Conservation (phyloP, 2,113 vertebrate genomes). For the Tychaedon coryphoeus region DNA sequence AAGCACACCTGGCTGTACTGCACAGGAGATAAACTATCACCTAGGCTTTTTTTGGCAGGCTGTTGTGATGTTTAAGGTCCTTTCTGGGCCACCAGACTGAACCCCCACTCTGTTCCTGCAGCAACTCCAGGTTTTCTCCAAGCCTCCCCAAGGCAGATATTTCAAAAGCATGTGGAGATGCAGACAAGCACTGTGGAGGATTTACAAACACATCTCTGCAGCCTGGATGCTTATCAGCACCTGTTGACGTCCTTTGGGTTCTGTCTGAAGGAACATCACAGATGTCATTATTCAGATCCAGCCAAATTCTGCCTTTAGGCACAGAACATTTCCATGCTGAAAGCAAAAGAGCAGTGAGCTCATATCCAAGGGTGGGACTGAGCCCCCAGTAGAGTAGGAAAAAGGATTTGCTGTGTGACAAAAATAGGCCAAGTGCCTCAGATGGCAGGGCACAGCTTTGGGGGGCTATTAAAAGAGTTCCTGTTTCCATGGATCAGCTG, state of each 20-base stretch:
- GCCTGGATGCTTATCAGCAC: not conserved
- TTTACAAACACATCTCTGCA: not conserved
- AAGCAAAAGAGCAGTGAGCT: constrained; percentile 14
- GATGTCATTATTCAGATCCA: not conserved
- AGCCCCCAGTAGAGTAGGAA: constrained; percentile 36
- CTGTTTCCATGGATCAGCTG: not conserved
- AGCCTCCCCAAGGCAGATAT: not conserved
- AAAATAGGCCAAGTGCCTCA: constrained; percentile 37
- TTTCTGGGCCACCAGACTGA: not conserved
- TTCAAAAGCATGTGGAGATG: not conserved
- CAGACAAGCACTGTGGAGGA: not conserved
- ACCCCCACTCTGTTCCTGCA: not conserved
- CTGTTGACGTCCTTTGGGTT: not conserved
- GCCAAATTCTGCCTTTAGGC: constrained; percentile 20
- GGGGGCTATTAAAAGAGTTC: constrained; percentile 1
- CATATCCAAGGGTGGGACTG: constrained; percentile 28
- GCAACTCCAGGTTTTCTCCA: not conserved
- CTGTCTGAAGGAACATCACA: not conserved
- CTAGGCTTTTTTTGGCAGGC: not conserved
- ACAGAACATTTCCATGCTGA: not conserved
- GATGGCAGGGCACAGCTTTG: not conserved
- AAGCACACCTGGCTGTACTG: not conserved
- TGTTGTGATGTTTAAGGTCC: not conserved
- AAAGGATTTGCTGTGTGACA: constrained; percentile 48
- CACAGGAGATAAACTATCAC: not conserved